Evolutionary conservation across 2,113 vertebrate genomes (phyloP).

Genomic region (Pseudorhombus dupliciocellatus): DNA sequence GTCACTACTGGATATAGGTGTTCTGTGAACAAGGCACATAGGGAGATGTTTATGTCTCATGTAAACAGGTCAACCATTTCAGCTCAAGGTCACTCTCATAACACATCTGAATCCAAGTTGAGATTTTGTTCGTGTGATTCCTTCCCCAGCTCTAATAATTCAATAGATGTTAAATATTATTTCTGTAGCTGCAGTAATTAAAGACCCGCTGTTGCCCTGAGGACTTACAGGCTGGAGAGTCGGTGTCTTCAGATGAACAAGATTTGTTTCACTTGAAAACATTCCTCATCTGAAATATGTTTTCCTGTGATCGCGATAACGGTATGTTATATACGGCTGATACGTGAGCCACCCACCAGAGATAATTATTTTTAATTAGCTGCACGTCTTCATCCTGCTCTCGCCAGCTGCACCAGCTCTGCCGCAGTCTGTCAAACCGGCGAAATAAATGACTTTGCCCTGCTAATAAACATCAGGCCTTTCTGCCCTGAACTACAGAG

Average conservation of each 20-base stretch:
- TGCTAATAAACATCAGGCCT: slow-evolving; percentile 36
- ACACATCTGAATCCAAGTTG: too few relatives aligned
- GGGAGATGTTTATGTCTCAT: too few relatives aligned
- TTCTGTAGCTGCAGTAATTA: too few relatives aligned
- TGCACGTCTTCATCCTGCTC: slow-evolving; percentile 25
- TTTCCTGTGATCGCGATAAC: slow-evolving; percentile 32
- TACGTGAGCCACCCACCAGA: neutral
- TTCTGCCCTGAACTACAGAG: neutral
- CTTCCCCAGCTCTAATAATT: neutral
- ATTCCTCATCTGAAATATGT: slow-evolving; percentile 2
- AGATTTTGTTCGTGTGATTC: neutral
- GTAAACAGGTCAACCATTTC: too few relatives aligned
- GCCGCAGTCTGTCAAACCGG: slow-evolving; percentile 20
- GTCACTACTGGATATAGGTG: too few relatives aligned
- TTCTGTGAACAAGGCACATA: too few relatives aligned
- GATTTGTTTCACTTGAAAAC: slow-evolving; percentile 5
- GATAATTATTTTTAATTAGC: slow-evolving; percentile 56
- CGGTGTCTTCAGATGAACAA: neutral
- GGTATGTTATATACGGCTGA: slow-evolving; percentile 7
- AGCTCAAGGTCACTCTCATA: too few relatives aligned
- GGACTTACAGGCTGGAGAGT: neutral
- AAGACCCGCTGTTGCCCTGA: too few relatives aligned
- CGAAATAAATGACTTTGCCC: slow-evolving; percentile 23
- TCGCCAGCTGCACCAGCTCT: slow-evolving; percentile 19
- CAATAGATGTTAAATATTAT: neutral